phyloP scores from a whole-genome alignment of 2,113 vertebrate species.

The Platichthys stellatus region DNA sequence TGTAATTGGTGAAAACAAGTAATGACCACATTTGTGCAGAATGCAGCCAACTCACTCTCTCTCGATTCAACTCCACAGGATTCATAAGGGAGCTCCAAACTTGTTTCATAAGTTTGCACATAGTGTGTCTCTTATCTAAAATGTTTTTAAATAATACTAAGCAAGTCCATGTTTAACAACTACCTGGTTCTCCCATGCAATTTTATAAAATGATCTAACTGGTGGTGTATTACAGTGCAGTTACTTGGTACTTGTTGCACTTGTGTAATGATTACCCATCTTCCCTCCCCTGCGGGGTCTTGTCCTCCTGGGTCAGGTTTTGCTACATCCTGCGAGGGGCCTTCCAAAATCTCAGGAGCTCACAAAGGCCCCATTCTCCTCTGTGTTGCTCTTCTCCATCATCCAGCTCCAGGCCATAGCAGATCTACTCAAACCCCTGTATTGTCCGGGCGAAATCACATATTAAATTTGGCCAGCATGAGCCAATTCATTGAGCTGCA shows the following conservation, averaged over 20 bases:
- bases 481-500: constrained; percentile 81
- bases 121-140: not conserved
- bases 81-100: not conserved
- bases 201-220: not conserved
- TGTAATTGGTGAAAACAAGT: too few species aligned
- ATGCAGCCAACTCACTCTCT: too few species aligned
- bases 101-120: not conserved
- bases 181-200: too few species aligned
- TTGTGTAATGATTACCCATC: constrained; percentile 50
- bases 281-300: constrained; percentile 35
- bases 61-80: too few species aligned
- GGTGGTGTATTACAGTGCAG: not conserved
- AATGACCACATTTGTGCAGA: too few species aligned
- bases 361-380: constrained; percentile 81
- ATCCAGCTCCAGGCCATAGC: constrained; percentile 79
- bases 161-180: too few species aligned
- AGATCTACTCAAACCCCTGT: constrained; percentile 68
- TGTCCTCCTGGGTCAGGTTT: constrained; percentile 60
- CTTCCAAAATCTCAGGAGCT: constrained; percentile 58
- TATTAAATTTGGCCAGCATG: constrained; percentile 83
- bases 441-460: constrained; percentile 82
- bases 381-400: constrained; percentile 83
- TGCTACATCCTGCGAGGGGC: constrained; percentile 55
- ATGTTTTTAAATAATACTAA: too few species aligned
- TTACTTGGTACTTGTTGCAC: constrained; percentile 25